Conservation (phyloP, 2,888 invertebrate genomes). For the Drosophila vallismaia region DNA sequence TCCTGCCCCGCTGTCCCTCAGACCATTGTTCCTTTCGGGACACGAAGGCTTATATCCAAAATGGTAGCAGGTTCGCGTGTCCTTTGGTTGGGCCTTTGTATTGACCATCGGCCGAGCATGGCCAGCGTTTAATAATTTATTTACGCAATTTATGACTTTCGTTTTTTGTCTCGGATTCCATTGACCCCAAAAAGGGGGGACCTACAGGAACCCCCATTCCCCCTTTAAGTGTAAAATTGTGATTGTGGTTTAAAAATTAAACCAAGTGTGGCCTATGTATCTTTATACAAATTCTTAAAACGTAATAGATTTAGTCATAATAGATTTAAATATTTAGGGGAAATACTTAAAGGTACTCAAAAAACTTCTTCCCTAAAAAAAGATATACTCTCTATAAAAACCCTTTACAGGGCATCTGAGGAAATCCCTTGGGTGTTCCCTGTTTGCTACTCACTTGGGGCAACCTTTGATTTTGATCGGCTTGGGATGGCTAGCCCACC, state of each 20-base stretch:
- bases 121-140: slow-evolving; percentile 65
- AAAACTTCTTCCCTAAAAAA: no score
- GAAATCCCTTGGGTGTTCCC: slow-evolving; percentile 37
- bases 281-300: no score
- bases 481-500: slow-evolving; percentile 83
- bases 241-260: not conserved
- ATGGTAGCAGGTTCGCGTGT: slow-evolving; percentile 28
- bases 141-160: slow-evolving; percentile 72
- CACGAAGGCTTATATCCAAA: slow-evolving; percentile 27
- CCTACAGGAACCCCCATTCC: not conserved
- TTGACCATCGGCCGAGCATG: slow-evolving; percentile 40
- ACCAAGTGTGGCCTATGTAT: no score
- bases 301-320: no score
- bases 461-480: slow-evolving; percentile 81
- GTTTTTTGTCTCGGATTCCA: slow-evolving; percentile 42
- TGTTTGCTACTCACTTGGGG: slow-evolving; percentile 68
- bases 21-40: slow-evolving; percentile 26
- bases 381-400: not conserved
- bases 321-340: no score
- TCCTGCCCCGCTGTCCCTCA: slow-evolving; percentile 9
- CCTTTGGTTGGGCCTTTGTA: slow-evolving; percentile 26
- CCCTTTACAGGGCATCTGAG: not conserved
- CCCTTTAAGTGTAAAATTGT: not conserved
- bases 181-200: slow-evolving; percentile 56
- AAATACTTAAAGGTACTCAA: no score